A percentile compares a stretch with the other conserved stretches of the same genome.
phyloP scores from a whole-genome alignment of 2,113 vertebrate species.

The Garra rufa region DNA sequence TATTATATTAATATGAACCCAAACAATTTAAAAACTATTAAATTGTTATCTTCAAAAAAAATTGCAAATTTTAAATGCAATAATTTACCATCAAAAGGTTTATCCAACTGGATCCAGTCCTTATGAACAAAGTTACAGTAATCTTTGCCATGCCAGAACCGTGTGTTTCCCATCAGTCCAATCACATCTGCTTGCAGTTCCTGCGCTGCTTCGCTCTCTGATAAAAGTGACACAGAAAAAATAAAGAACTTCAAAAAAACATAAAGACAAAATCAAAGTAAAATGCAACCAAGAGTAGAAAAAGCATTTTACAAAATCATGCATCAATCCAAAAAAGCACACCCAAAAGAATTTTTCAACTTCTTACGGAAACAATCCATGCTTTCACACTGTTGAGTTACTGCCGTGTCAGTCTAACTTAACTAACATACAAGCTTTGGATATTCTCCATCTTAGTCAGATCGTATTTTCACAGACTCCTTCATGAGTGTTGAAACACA shows the following conservation, averaged over 20 bases:
- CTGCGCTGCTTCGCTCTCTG: slow-evolving; percentile 77
- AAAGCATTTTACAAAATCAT: background rate
- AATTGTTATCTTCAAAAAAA: background rate
- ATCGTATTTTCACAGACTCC: background rate
- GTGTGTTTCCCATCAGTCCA: slow-evolving; percentile 87
- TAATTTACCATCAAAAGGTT: slow-evolving; percentile 91
- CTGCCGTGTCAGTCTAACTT: background rate
- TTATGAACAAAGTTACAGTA: slow-evolving; percentile 98
- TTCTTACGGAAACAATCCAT: background rate
- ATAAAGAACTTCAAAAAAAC: background rate
- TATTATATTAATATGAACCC: background rate
- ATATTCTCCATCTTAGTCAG: background rate
- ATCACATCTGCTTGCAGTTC: slow-evolving; percentile 81
- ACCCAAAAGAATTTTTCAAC: background rate
- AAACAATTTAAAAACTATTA: background rate
- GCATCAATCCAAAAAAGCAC: background rate
- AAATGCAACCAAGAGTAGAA: background rate
- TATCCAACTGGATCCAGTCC: slow-evolving; percentile 97
- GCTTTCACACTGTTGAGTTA: background rate
- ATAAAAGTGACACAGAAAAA: background rate
- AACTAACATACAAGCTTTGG: background rate
- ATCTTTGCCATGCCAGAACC: slow-evolving; percentile 98
- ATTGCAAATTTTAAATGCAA: background rate
- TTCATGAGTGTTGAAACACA: background rate
- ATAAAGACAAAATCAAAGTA: background rate